phyloP scores from a whole-genome alignment of 2,888 invertebrate species.

The Stictocephala bisonia region DNA sequence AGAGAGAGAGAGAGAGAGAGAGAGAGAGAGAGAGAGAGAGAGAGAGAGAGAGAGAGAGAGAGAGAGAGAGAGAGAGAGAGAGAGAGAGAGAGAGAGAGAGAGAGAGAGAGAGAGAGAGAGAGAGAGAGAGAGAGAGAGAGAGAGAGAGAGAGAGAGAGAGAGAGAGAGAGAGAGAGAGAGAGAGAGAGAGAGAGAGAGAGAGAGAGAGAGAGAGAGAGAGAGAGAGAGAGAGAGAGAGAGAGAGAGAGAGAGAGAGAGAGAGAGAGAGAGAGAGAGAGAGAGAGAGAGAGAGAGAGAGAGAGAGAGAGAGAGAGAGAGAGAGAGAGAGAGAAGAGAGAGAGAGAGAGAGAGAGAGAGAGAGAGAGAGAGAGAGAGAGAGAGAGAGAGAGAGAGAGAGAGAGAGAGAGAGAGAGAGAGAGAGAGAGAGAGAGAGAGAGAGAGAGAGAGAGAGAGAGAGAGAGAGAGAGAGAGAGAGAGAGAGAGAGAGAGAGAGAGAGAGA shows the following conservation, averaged over 20 bases:
- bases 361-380: not conserved
- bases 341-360: not conserved
- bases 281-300: not conserved
- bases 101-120: not conserved
- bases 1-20: not conserved
- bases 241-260: not conserved
- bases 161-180: not conserved
- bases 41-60: not conserved
- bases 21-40: not conserved
- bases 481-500: not conserved
- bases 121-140: not conserved
- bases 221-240: not conserved
- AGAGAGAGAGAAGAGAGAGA: not conserved
- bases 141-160: not conserved
- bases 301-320: not conserved
- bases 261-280: not conserved
- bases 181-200: not conserved
- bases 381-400: not conserved
- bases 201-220: not conserved
- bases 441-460: not conserved
- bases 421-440: not conserved
- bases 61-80: not conserved
- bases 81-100: slow-evolving; percentile 2
- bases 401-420: not conserved
- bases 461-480: not conserved